Evolutionary conservation across 2,888 invertebrate genomes (phyloP).

Genomic region (Phytoseiulus persimilis): DNA sequence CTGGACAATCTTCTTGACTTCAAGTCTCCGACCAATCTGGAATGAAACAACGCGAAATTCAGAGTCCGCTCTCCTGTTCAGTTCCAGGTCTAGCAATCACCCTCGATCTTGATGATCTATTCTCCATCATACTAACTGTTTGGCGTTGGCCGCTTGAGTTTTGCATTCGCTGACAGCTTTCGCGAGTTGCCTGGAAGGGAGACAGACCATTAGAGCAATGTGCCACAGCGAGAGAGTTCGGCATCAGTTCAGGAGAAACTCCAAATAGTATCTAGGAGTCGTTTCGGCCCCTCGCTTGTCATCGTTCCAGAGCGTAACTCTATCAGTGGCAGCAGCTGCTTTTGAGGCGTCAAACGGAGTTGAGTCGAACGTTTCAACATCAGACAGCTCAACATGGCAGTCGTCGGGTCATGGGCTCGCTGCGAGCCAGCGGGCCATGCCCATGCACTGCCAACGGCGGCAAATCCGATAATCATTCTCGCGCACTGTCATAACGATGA

Average conservation of each 20-base stretch:
- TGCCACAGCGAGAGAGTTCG: too few relatives aligned
- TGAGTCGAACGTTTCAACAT: background rate
- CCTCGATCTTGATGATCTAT: background rate
- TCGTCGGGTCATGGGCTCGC: background rate
- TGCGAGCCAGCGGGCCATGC: background rate
- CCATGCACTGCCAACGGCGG: background rate
- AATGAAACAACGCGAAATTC: background rate
- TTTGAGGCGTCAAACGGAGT: background rate
- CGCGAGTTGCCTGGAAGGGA: slow-evolving; percentile 44
- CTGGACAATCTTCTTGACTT: slow-evolving; percentile 19
- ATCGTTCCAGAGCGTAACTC: background rate
- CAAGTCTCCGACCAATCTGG: slow-evolving; percentile 34
- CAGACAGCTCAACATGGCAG: background rate
- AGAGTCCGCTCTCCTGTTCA: background rate
- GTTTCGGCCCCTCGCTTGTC: background rate
- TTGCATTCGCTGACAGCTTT: slow-evolving; percentile 46
- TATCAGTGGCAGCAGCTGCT: background rate
- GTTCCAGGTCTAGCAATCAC: too few relatives aligned
- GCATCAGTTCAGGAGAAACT: background rate
- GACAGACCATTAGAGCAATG: slow-evolving; percentile 12
- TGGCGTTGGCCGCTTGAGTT: slow-evolving; percentile 45
- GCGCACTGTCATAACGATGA: background rate
- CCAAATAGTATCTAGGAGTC: background rate
- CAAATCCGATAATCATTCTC: background rate
- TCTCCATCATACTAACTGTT: slow-evolving; percentile 42